phyloP scores from a whole-genome alignment of 2,797 vertebrate species.

The Hippoglossus hippoglossus region DNA sequence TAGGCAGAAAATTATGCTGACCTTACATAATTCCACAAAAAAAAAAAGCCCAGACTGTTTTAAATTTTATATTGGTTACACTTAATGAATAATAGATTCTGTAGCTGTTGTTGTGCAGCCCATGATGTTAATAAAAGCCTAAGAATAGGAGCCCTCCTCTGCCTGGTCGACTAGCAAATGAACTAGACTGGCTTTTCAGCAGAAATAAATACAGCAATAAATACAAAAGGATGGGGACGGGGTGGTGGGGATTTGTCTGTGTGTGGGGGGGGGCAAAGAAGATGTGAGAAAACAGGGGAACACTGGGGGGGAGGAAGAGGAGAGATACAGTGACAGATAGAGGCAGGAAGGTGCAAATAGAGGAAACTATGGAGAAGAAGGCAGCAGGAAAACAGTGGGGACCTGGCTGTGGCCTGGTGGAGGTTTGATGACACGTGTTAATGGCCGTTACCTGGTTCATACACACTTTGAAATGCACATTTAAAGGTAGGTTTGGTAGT shows the following conservation, averaged over 20 bases:
- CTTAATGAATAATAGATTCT: constrained; percentile 99
- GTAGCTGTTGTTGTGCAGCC: constrained; percentile 93
- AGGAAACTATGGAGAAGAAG: constrained; percentile 22
- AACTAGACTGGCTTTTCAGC: constrained; percentile 86
- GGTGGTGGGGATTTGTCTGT: constrained; percentile 14
- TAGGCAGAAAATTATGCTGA: constrained; percentile 99
- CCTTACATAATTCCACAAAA: constrained; percentile 96
- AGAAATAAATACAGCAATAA: constrained; percentile 86
- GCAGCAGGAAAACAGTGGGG: background rate
- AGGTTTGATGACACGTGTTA: background rate
- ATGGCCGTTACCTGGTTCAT: constrained; percentile 47
- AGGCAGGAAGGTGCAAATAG: constrained; percentile 45
- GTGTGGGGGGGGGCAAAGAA: constrained; percentile 8
- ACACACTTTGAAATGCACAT: background rate
- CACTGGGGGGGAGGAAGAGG: constrained; percentile 18
- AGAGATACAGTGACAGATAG: constrained; percentile 55
- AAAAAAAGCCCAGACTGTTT: constrained; percentile 91
- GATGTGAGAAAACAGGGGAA: constrained; percentile 44
- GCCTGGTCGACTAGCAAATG: constrained; percentile 86
- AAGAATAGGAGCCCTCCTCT: constrained; percentile 83
- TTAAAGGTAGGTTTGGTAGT: too few species aligned
- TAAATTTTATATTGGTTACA: constrained; percentile 99
- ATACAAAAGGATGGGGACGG: constrained; percentile 70
- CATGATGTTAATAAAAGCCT: constrained; percentile 91
- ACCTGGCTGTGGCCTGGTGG: background rate